phyloP scores from a whole-genome alignment of 2,797 vertebrate genomes.

The Delichon dasypus region DNA sequence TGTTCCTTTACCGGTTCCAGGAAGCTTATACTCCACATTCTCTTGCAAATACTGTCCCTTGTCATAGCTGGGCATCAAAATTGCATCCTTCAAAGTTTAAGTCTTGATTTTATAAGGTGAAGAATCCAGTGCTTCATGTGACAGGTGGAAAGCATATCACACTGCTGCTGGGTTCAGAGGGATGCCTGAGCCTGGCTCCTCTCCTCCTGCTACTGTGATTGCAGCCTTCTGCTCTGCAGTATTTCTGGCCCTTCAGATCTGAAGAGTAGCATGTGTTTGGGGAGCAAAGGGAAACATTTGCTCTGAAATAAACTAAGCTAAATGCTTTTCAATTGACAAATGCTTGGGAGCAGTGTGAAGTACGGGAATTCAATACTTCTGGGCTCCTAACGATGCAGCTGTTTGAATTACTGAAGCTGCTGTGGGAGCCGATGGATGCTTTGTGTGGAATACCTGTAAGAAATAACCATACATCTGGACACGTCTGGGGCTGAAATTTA shows the following conservation, averaged over 20 bases:
- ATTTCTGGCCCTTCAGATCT: neutral
- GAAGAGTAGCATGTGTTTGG: neutral
- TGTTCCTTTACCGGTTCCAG: neutral
- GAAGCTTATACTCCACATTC: neutral
- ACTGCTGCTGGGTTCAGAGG: neutral
- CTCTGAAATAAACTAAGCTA: neutral
- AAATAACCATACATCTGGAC: neutral
- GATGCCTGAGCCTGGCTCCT: neutral
- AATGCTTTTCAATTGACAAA: constrained; percentile 4
- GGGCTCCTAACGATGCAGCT: neutral
- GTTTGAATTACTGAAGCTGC: neutral
- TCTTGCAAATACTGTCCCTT: neutral
- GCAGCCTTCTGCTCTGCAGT: neutral
- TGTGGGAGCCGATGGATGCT: neutral
- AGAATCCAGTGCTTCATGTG: neutral
- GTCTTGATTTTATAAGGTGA: neutral
- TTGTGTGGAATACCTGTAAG: neutral
- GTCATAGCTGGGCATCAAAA: neutral
- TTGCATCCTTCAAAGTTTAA: neutral
- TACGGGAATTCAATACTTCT: neutral
- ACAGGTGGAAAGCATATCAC: neutral
- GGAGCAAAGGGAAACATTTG: neutral
- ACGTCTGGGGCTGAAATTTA: neutral
- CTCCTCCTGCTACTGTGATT: neutral
- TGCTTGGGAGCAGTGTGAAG: neutral